A percentile compares a stretch with the other conserved stretches of the same genome.
Conservation (phyloP, 2,113 vertebrate species). For the Peromyscus polionotus region DNA sequence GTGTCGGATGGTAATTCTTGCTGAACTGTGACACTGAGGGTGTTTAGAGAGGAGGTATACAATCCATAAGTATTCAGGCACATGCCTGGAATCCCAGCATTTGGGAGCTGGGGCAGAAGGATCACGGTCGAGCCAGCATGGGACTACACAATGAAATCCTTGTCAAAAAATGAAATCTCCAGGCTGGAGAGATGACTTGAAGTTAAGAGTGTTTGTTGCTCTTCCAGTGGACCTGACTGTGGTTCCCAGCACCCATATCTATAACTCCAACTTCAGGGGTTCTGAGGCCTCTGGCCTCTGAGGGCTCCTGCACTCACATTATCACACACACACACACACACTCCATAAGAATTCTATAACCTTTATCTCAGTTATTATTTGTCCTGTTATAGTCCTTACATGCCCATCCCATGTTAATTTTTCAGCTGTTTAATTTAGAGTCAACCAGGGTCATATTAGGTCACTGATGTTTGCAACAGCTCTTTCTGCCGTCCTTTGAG, state of each 20-base stretch:
- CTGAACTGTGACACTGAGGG: neutral
- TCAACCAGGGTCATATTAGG: neutral
- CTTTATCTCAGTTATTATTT: slow-evolving; percentile 6
- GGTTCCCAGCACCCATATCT: neutral
- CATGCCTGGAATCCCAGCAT: neutral
- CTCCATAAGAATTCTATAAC: neutral
- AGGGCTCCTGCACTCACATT: neutral
- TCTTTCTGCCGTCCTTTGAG: neutral
- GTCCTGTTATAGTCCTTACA: neutral
- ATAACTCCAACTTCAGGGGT: neutral
- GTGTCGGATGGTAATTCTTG: neutral
- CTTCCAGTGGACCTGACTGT: neutral
- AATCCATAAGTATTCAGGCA: neutral
- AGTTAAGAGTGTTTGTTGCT: too few species aligned
- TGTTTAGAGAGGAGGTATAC: neutral
- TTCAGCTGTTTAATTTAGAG: neutral
- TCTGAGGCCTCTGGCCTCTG: neutral
- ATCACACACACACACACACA: neutral
- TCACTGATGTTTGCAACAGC: neutral
- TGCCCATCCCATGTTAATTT: neutral
- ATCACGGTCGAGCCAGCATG: neutral
- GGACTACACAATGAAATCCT: neutral
- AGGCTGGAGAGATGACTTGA: neutral
- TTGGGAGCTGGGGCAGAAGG: neutral
- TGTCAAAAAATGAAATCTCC: neutral